Base-by-base conservation (phyloP, 2,888 invertebrate species). In the Coleophora flavipennella region DNA sequence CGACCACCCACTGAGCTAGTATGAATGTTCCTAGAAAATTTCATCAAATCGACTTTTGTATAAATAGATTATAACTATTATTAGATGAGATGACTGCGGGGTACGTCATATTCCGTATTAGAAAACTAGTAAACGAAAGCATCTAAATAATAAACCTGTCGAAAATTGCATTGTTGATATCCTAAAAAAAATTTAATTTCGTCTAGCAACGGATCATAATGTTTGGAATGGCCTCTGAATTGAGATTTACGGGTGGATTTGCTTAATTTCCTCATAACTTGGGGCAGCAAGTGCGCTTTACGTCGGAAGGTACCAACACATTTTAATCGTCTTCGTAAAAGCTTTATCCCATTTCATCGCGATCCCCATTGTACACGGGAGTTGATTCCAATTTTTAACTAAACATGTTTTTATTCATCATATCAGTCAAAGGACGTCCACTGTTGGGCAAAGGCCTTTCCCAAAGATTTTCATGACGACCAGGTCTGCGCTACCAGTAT, bases 251-350 rank as follows among this genome's bases (percentile, higher is more conserved):
- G 50, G 40, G 39, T 35, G 44, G 44, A 46, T 51, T 50, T 46
- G 49, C 47, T 50, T 51, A 54, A 52, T 51, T 51, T 52, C 46
- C 51, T 43, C 54, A 43, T 52, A 48, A 52, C 46, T 48, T 42
- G 13, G 35, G 35, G 48, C 42, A 39, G 40, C 53, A 46, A 52
- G 52, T 54, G 54, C 45, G 47, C 48, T 49, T 49, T 54, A 51
- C 49, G 50, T 50, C 49, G 20, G 20, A 20, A 20, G 20, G 20
- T 48, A 45, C 34, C 36, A 43, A 40, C 43, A 43, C 48, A 48
- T 50, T 50, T 50, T 53, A 50, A 53, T 50, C 47, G 43, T 41
- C 12, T 27, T 26, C 36, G 37, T 42, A 42, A 36, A 42, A 13
- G 28, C 20, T 20, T 20, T 6, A 20, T 20, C 20, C 20, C 20